Base-by-base conservation (phyloP, 2,113 vertebrate species). In the Pomatorhinus ruficollis region DNA sequence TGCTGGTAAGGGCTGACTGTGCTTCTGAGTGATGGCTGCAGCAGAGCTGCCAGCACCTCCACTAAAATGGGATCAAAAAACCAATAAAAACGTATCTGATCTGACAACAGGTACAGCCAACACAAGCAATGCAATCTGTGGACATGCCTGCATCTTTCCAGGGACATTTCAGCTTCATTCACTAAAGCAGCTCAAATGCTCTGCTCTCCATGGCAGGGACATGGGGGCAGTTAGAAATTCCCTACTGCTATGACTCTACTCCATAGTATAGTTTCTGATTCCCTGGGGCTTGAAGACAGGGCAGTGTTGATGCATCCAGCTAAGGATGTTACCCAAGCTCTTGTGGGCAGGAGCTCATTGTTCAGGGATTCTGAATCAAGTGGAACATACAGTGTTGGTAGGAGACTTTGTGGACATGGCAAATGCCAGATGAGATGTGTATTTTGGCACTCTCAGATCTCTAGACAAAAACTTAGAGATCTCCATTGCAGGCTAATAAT, bases 371-470 rank as follows among this genome's bases (percentile, higher is more conserved):
- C 64, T 79, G 72, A 92, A 83, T 75, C 64, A 63, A 69, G 54
- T 83, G 61, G 28, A 37, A 65, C 24, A 21, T 19, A 19, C 10
- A 52, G 31, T 50, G 7, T 23, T 75, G 59, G 44, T 33, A 74
- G 63, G 16, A 88, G 47, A 49, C 30, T 83, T 79, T 52, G 50
- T 74, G 35, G 33, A 59, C 17, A 15, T 35, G 28, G 54, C 39
- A 79, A 95, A 83, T 6, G 6, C 9, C 15, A 91, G 56, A 37
- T 47, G 31, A 75, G 71, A 76, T 23, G 25, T 5, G 2, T 27
- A 77, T 44, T 19, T 77, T 0, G 0, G 52, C 0, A 0, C 60
- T 81, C 30, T 74, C 52, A 68, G 21, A 74, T 54, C 23, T 56
- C 49, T 47, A 33, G 49, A 37, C 28, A 75, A 74, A 59, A 65